Evolutionary conservation across 1,140 invertebrate species (phyloP), one percentile per base, ranked within the genome.

Genomic region (Ceratina calcarata): DNA sequence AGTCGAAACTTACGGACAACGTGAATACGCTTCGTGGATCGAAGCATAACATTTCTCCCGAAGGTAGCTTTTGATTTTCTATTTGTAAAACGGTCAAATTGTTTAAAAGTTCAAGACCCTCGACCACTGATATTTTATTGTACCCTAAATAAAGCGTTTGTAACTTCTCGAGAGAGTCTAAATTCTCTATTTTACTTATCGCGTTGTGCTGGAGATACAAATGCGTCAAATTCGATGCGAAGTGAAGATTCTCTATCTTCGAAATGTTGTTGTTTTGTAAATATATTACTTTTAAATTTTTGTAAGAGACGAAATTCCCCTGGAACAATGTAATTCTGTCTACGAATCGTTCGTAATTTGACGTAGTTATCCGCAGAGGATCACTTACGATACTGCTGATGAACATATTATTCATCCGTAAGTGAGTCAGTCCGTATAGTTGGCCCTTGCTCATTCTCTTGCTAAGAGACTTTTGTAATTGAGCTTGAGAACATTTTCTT

Each of bases 121-220:
- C 96, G 0, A 96, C 89, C 2, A 96, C 94, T 62, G 92, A 92
- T 57, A 96, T 96, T 65, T 91, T 90, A 90, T 96, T 96, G 81
- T 95, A 93, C 1, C 95, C 94, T 60, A 96, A 89, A 90, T 95
- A 96, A 20, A 96, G 86, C 88, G 95, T 95, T 80, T 94, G 94
- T 13, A 96, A 89, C 73, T 95, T 95, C 22, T 87, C 88, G 32
- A 96, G 89, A 73, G 85, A 89, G 6, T 94, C 88, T 16, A 96
- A 89, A 82, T 95, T 95, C 89, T 95, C 94, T 37, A 96, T 95
- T 90, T 94, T 94, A 13, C 82, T 90, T 69, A 96, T 94, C 86
- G 93, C 91, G 84, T 96, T 96, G 86, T 95, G 95, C 93, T 96
- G 95, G 3, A 96, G 86, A 89, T 96, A 96, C 27, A 96, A 91